Conservation (phyloP, 2,888 invertebrate species). For the Callinectes sapidus region DNA sequence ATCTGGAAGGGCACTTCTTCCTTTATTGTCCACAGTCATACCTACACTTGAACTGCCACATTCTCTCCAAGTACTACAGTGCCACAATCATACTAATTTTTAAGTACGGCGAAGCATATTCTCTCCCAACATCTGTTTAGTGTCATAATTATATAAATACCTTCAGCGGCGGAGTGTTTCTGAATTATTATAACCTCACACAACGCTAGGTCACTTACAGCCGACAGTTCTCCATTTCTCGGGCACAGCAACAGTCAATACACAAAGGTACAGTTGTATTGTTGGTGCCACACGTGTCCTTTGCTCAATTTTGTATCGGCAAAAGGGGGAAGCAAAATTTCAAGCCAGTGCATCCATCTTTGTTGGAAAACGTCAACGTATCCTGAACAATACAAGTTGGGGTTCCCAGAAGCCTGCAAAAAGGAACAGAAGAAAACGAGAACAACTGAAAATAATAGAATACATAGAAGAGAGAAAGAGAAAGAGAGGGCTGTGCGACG, state of each 20-base stretch:
- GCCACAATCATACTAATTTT: too few relatives aligned
- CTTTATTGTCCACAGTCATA: too few relatives aligned
- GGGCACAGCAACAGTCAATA: neutral
- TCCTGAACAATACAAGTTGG: conserved; percentile 16
- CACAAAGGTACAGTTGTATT: neutral
- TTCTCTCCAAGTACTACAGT: too few relatives aligned
- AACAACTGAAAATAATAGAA: neutral
- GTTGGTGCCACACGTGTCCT: neutral
- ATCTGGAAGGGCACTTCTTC: too few relatives aligned
- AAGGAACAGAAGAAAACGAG: conserved; percentile 7
- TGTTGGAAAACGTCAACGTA: conserved; percentile 8
- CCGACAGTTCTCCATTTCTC: neutral
- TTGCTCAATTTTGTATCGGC: neutral
- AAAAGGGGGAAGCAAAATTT: neutral
- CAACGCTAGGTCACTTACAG: neutral
- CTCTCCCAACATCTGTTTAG: too few relatives aligned
- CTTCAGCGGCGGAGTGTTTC: too few relatives aligned
- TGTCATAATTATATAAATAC: too few relatives aligned
- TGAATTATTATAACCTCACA: neutral
- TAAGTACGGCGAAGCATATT: too few relatives aligned
- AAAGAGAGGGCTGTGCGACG: neutral
- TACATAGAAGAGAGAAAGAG: neutral
- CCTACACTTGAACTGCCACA: too few relatives aligned
- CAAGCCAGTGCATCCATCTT: neutral
- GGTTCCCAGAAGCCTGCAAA: neutral